phyloP scores from a whole-genome alignment of 2,888 invertebrate species.

The Willowsia nigromaculata region DNA sequence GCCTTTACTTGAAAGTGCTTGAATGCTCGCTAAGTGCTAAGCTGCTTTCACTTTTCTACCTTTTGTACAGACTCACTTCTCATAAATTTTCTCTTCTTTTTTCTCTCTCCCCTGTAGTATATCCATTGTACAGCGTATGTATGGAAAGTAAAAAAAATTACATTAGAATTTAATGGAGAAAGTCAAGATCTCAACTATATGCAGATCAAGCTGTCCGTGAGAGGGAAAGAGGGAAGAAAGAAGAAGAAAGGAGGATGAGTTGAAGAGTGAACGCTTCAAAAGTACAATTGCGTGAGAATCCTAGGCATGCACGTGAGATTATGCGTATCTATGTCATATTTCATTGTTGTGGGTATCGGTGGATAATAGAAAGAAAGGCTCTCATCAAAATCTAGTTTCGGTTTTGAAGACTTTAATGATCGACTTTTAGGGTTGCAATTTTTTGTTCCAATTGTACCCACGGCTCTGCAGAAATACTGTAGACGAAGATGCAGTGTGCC shows the following conservation, averaged over 20 bases:
- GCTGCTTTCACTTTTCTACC: constrained; percentile 60
- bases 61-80: constrained; percentile 41
- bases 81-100: constrained; percentile 20
- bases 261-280: constrained; percentile 6
- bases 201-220: constrained; percentile 29
- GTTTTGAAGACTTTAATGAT: too few species aligned
- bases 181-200: constrained; percentile 15
- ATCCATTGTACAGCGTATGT: neutral
- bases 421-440: too few species aligned
- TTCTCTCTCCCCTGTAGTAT: neutral
- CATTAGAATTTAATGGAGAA: constrained; percentile 59
- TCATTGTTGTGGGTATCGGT: neutral
- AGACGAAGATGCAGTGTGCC: too few species aligned
- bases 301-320: neutral
- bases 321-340: neutral
- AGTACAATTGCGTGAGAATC: neutral
- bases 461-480: too few species aligned
- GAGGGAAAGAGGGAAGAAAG: neutral
- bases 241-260: neutral
- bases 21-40: constrained; percentile 62
- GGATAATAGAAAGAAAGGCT: neutral
- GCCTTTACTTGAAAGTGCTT: constrained; percentile 52
- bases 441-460: too few species aligned
- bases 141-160: constrained; percentile 42
- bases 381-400: too few species aligned